A percentile compares a stretch with the other conserved stretches of the same genome.
Evolutionary conservation across 2,888 invertebrate genomes (phyloP).

Genomic region (Microdon myrmicae): DNA sequence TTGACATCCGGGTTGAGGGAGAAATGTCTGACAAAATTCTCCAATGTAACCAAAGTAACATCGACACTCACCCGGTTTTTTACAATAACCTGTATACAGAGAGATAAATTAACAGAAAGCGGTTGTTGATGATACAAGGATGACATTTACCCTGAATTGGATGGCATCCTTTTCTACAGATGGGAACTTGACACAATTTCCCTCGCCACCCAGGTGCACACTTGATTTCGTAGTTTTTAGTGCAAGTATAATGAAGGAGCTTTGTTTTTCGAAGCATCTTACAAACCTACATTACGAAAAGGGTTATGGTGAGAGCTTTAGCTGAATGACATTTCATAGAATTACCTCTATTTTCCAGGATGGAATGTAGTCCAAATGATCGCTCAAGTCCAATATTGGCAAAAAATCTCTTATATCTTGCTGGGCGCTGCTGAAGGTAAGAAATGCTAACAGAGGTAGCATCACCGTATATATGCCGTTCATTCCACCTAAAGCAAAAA

Average conservation of each 20-base stretch:
- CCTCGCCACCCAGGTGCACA: slow-evolving; percentile 91
- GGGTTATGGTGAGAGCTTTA: too few relatives aligned
- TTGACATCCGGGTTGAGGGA: slow-evolving; percentile 86
- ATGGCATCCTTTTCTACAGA: slow-evolving; percentile 88
- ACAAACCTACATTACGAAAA: slow-evolving; percentile 73
- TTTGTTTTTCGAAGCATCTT: slow-evolving; percentile 82
- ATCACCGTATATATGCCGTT: too few relatives aligned
- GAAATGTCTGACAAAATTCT: slow-evolving; percentile 85
- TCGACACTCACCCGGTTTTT: slow-evolving; percentile 87
- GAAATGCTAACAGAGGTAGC: too few relatives aligned
- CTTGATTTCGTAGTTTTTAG: slow-evolving; percentile 86
- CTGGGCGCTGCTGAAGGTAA: too few relatives aligned
- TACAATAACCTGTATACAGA: slow-evolving; percentile 76
- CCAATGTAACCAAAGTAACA: slow-evolving; percentile 91
- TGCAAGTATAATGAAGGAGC: slow-evolving; percentile 88
- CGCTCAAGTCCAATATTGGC: too few relatives aligned
- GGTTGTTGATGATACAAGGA: neutral
- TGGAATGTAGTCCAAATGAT: slow-evolving; percentile 61
- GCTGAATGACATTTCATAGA: neutral
- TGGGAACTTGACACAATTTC: slow-evolving; percentile 89
- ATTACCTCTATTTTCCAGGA: slow-evolving; percentile 64
- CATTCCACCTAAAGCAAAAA: too few relatives aligned
- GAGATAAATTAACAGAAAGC: neutral
- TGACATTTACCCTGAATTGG: slow-evolving; percentile 87
- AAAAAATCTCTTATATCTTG: too few relatives aligned